A percentile compares a stretch with the other conserved stretches of the same genome.
Evolutionary conservation across 2,113 vertebrate species (phyloP).

Genomic region (Apteryx mantelli): DNA sequence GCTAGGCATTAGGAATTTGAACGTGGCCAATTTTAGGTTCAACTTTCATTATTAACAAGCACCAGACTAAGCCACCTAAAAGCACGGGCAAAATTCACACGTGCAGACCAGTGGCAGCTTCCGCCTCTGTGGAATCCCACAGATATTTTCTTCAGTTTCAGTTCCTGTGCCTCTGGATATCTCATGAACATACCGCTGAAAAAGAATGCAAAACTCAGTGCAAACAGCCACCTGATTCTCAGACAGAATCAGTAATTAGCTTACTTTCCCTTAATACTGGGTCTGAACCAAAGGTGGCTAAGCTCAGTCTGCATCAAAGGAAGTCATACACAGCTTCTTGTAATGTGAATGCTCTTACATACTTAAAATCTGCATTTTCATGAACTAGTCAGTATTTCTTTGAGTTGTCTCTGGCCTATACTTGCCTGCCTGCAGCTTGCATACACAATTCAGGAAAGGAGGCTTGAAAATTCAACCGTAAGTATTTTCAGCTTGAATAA

Average conservation of each 20-base stretch:
- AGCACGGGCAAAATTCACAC: slow-evolving; percentile 16
- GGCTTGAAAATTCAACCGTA: background rate
- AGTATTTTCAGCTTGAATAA: background rate
- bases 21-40: background rate
- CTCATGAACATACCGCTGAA: slow-evolving; percentile 15
- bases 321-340: slow-evolving; percentile 38
- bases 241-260: background rate
- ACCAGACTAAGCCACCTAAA: background rate
- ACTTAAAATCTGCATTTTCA: slow-evolving; percentile 64
- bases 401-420: slow-evolving; percentile 25
- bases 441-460: background rate
- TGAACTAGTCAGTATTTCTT: slow-evolving; percentile 55
- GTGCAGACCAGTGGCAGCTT: slow-evolving; percentile 41
- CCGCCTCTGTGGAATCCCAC: slow-evolving; percentile 3
- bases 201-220: background rate
- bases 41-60: slow-evolving; percentile 20
- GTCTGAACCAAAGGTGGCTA: background rate
- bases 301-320: background rate
- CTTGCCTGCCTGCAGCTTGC: slow-evolving; percentile 18
- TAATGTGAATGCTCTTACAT: slow-evolving; percentile 25
- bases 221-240: background rate
- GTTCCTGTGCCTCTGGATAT: background rate
- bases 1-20: slow-evolving; percentile 6
- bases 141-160: slow-evolving; percentile 50
- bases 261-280: slow-evolving; percentile 25